These are phyloP conservation scores for Pheosia gnoma DNA, from an alignment of 2,888 invertebrate species.

Conservation along the genomic window DNA sequence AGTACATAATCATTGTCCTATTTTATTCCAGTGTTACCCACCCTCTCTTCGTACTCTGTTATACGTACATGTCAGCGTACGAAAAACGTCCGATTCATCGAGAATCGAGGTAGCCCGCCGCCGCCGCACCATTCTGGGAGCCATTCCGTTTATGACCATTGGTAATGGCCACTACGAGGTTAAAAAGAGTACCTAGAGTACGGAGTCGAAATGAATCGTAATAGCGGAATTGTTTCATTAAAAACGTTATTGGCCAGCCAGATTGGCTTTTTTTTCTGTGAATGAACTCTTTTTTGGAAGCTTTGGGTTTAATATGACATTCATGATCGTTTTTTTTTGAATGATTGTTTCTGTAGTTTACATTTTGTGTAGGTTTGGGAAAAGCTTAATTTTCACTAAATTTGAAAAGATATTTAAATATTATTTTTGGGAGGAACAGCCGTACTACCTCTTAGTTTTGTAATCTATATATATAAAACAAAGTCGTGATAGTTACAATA, in stretches of 20 bases:
- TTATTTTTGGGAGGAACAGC: too few species aligned
- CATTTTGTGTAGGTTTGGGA: too few species aligned
- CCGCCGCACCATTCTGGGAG: conserved; percentile 45
- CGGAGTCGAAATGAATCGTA: conserved; percentile 45
- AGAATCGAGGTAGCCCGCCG: conserved; percentile 59
- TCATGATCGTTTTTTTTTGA: conserved; percentile 3
- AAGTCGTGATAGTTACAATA: too few species aligned
- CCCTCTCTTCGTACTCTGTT: too few species aligned
- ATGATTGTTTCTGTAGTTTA: conserved; percentile 3
- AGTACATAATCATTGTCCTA: too few species aligned
- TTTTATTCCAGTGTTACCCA: too few species aligned
- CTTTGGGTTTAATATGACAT: conserved; percentile 1
- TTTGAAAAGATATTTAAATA: too few species aligned
- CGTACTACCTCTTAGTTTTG: too few species aligned
- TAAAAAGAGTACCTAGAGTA: conserved; percentile 53
- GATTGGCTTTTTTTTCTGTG: conserved; percentile 23
- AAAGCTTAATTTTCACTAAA: too few species aligned
- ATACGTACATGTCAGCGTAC: neutral
- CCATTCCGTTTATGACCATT: conserved; percentile 65
- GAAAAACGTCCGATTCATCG: conserved; percentile 47
- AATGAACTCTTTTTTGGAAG: conserved; percentile 11
- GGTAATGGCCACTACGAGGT: conserved; percentile 60
- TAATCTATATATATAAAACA: too few species aligned
- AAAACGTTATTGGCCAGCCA: conserved; percentile 43
- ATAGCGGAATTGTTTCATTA: conserved; percentile 64